Evolutionary conservation across 2,888 invertebrate genomes (phyloP), one percentile per base, ranked within the genome.

Genomic region (Caenorhabditis afra): DNA sequence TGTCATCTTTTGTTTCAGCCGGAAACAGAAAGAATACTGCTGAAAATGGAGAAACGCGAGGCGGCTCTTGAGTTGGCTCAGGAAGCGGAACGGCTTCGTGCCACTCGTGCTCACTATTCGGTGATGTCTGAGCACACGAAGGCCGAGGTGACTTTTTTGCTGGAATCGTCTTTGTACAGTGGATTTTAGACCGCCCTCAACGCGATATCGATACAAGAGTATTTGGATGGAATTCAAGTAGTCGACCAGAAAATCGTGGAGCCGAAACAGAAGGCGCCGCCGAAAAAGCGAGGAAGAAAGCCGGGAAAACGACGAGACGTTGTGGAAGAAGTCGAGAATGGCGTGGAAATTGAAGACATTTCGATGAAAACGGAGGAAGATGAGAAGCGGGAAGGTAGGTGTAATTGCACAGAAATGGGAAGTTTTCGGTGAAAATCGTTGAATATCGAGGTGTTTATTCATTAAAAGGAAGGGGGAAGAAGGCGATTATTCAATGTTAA

Each of bases 401-500:
- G 53, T 35, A 35, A 35, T 29, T 53, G 22, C 2, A 7, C 5
- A 4, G n/a, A 49, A 18, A 49, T 3, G 2, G 22, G 53, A 53
- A 44, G 22, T 44, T 20, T 10, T 20, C 18, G n/a, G 4, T 8
- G n/a, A 14, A 50, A n/a, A 35, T 29, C 29, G 29, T 29, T 29
- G 3, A 7, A 5, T 5, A 3, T 29, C 7, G 7, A 29, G 7
- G 7, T 7, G 3, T 29, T 29, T 7, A 29, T 29, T 29, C 29
- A 29, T 29, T 29, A 5, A 67, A 3, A 8, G 35, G 16, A 47
- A 44, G 16, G 57, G 20, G 62, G 20, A n/a, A 29, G n/a, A 3
- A 18, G 39, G 22, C 16, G 49, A 58, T 49, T 45, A 55, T 4
- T 79, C 74, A 29, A 29, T 29, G 35, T 74, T 74, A 29, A 74